A percentile compares a stretch with the other conserved stretches of the same genome.
Evolutionary conservation across 2,888 invertebrate species (phyloP).

Genomic region (Eubasilissa splendida): DNA sequence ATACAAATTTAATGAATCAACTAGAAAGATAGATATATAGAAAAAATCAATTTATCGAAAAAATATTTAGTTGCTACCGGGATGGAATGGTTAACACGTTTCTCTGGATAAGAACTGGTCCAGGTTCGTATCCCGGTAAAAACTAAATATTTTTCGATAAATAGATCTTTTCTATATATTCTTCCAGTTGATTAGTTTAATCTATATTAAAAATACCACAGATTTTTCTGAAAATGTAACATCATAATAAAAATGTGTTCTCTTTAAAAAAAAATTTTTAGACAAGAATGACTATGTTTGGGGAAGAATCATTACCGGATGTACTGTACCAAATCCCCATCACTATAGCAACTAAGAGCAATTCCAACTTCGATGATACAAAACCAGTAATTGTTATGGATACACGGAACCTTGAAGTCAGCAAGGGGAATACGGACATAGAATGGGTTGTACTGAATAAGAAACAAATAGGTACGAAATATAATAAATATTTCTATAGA

Average conservation of each 20-base stretch:
- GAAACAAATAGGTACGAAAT: slow-evolving; percentile 39
- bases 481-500: not conserved
- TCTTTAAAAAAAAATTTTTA: not conserved
- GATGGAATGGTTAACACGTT: too few relatives aligned
- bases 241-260: too few relatives aligned
- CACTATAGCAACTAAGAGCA: slow-evolving; percentile 66
- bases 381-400: slow-evolving; percentile 59
- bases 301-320: slow-evolving; percentile 42
- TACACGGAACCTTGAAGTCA: not conserved
- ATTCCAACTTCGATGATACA: slow-evolving; percentile 66
- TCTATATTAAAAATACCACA: too few relatives aligned
- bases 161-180: too few relatives aligned
- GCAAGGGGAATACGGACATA: slow-evolving; percentile 58
- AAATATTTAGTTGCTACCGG: too few relatives aligned
- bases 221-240: too few relatives aligned
- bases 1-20: not conserved
- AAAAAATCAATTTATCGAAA: too few relatives aligned
- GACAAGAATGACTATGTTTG: slow-evolving; percentile 12
- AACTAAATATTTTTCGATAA: too few relatives aligned
- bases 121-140: too few relatives aligned
- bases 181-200: too few relatives aligned
- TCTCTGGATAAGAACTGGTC: too few relatives aligned
- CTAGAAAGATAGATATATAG: too few relatives aligned
- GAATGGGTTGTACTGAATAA: slow-evolving; percentile 66
- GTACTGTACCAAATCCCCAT: slow-evolving; percentile 68